Evolutionary conservation across 2,888 invertebrate species (phyloP), one percentile per base, ranked within the genome.

Genomic region (Muschampia plurimacula): DNA sequence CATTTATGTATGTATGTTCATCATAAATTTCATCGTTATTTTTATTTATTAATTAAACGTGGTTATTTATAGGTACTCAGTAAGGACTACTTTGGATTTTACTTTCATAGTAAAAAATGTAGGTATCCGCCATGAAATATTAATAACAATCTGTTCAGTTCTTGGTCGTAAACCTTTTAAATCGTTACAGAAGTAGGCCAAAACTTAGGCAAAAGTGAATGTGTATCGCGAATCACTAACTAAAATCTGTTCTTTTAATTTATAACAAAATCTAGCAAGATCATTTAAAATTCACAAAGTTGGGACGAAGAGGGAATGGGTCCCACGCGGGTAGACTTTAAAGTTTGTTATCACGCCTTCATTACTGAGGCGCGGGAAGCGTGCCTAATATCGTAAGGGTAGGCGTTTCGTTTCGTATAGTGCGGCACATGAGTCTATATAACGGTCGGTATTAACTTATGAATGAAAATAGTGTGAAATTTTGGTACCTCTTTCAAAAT

Each of bases 251-350:
- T 5, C 62, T 12, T 60, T 60, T 60, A 60, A 60, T 62, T 62
- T 62, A 62, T 39, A 62, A 44, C 46, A 22, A 64, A 62, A 62
- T 62, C 62, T 41, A 62, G 62, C 15, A 41, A 39, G 32, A 44
- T 22, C 68, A 12, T 60, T 44, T 68, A 49, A 68, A 46, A 68
- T 68, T 59, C 60, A 36, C 62, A 39, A 62, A 62, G 62, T 62
- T 46, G 46, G 55, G 41, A 55, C 52, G 52, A 22, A 55, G 28
- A 44, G 22, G 7, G 44, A 64, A 64, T 64, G 44, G 44, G 44
- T 10, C 55, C 22, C 44, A 46, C 57, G 22, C 39, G 41, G 59
- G 39, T 8, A 4, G 39, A 15, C 62, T 62, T 62, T 41, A 62
- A 62, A 39, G n/a, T 62, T 62, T 15, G 39, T 41, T 55, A 55